These are phyloP conservation scores for Cacoxenus indagator DNA, from an alignment of 2,888 invertebrate species.

Conservation along the genomic window DNA sequence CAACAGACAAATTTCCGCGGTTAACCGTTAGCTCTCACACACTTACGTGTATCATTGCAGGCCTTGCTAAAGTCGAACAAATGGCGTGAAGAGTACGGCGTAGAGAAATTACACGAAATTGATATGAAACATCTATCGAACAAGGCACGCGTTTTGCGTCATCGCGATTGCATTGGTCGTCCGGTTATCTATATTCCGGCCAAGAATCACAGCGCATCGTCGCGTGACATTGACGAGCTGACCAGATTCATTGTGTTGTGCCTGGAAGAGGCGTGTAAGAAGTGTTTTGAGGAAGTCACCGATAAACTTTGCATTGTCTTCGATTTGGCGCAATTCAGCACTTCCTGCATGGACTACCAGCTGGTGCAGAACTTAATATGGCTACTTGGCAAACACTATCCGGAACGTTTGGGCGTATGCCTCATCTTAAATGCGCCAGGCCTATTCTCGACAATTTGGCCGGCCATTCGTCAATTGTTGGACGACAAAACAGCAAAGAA, in stretches of 20 bases:
- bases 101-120: constrained; percentile 73
- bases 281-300: constrained; percentile 83
- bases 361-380: constrained; percentile 84
- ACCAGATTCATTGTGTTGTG: constrained; percentile 81
- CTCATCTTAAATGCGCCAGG: constrained; percentile 81
- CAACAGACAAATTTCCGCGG: background rate
- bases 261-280: constrained; percentile 82
- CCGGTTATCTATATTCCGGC: constrained; percentile 86
- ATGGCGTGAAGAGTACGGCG: constrained; percentile 83
- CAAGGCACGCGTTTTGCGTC: constrained; percentile 79
- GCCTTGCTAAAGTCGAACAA: constrained; percentile 84
- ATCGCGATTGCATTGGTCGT: constrained; percentile 80
- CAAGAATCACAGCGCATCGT: constrained; percentile 79
- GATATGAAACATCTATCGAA: constrained; percentile 75
- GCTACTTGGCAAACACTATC: constrained; percentile 83
- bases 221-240: constrained; percentile 81
- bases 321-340: constrained; percentile 80
- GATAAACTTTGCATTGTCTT: constrained; percentile 86
- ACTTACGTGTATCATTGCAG: constrained; percentile 65
- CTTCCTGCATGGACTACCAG: constrained; percentile 86
- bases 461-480: constrained; percentile 82
- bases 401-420: constrained; percentile 83
- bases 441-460: constrained; percentile 84
- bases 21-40: background rate
- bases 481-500: constrained; percentile 84